These are phyloP conservation scores for Scaptomyza cyrtandrae DNA, from an alignment of 2,888 invertebrate species.

Conservation along the genomic window DNA sequence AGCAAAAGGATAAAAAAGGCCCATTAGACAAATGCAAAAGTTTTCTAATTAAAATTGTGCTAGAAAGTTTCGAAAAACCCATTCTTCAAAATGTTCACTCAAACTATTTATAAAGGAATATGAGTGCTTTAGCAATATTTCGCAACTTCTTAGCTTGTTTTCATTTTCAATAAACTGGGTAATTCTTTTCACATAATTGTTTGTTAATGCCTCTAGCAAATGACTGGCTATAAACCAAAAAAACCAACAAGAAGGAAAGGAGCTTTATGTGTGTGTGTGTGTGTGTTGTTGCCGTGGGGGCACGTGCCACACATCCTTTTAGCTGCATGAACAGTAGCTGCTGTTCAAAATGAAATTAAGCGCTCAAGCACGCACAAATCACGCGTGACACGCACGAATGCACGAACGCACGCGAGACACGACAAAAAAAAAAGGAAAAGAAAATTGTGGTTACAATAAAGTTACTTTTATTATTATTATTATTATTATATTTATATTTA, in stretches of 20 bases:
- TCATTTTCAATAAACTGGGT: slow-evolving; percentile 23
- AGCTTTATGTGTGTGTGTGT: slow-evolving; percentile 11
- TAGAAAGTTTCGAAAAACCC: slow-evolving; percentile 47
- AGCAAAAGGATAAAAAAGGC: slow-evolving; percentile 18
- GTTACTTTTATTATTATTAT: slow-evolving; percentile 39
- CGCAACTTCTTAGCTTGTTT: slow-evolving; percentile 15
- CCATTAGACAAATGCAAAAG: slow-evolving; percentile 58
- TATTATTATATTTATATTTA: slow-evolving; percentile 56
- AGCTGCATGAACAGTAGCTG: slow-evolving; percentile 19
- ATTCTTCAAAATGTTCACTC: slow-evolving; percentile 25
- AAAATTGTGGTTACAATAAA: slow-evolving; percentile 40
- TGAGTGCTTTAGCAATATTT: slow-evolving; percentile 11
- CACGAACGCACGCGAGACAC: slow-evolving; percentile 23
- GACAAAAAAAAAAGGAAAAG: not conserved
- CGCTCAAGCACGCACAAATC: slow-evolving; percentile 57
- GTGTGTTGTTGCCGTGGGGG: slow-evolving; percentile 1
- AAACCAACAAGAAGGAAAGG: slow-evolving; percentile 3
- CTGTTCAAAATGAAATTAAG: slow-evolving; percentile 65
- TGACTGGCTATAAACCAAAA: slow-evolving; percentile 41
- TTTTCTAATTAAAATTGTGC: slow-evolving; percentile 73
- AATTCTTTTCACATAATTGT: slow-evolving; percentile 51
- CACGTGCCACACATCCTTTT: slow-evolving; percentile 29
- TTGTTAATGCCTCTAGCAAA: slow-evolving; percentile 62
- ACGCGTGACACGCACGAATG: slow-evolving; percentile 60
- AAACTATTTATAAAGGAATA: slow-evolving; percentile 43